Conservation (phyloP, 2,113 vertebrate genomes). For the Neodontobutis hainanensis region DNA sequence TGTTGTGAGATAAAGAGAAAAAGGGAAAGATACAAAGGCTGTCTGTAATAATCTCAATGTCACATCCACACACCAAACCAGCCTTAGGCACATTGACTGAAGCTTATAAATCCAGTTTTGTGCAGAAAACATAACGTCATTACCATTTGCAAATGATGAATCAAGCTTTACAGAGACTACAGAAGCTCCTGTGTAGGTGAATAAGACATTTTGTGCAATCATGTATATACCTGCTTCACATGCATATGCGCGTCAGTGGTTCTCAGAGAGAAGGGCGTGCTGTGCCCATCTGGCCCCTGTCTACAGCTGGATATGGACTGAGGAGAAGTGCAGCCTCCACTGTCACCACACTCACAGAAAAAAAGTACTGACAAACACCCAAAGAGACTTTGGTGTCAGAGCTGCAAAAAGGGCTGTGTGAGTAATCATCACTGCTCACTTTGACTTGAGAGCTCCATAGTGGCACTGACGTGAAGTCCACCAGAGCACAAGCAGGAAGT, state of each 20-base stretch:
- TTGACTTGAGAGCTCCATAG: constrained; percentile 25
- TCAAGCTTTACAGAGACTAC: neutral
- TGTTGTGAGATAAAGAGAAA: neutral
- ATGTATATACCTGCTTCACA: constrained; percentile 35
- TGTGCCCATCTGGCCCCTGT: constrained; percentile 46
- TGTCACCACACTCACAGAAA: neutral
- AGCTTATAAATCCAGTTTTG: too few relatives aligned
- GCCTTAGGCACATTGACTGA: too few relatives aligned
- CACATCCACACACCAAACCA: too few relatives aligned
- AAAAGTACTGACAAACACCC: neutral
- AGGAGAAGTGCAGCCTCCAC: neutral
- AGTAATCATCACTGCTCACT: constrained; percentile 44
- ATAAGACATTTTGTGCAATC: constrained; percentile 15
- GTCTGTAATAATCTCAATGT: too few relatives aligned
- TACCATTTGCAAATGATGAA: neutral
- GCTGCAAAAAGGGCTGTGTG: constrained; percentile 39
- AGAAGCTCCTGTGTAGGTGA: neutral
- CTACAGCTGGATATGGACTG: constrained; percentile 24
- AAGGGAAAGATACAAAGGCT: too few relatives aligned
- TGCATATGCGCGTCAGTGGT: constrained; percentile 29
- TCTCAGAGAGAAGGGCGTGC: constrained; percentile 31
- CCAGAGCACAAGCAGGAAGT: constrained; percentile 12
- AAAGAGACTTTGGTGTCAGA: constrained; percentile 12
- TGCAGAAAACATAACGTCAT: too few relatives aligned
- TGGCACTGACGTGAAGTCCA: constrained; percentile 23